These are phyloP conservation scores for Oryzaephilus surinamensis DNA, from an alignment of 1,140 invertebrate species.

Conservation along the genomic window DNA sequence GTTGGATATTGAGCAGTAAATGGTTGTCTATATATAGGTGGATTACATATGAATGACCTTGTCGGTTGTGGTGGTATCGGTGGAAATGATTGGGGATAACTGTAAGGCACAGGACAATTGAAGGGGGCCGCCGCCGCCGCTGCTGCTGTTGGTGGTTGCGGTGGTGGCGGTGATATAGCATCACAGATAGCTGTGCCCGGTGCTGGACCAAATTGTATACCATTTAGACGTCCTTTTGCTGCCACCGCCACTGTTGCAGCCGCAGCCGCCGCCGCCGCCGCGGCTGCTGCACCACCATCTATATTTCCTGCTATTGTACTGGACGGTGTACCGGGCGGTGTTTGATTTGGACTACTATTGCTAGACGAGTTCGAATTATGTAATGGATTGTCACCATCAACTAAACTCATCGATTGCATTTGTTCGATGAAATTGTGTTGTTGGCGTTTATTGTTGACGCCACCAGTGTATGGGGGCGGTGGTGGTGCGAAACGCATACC, in stretches of 20 bases:
- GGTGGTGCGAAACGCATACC: constrained; percentile 25
- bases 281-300: constrained; percentile 18
- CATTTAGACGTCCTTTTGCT: too few relatives aligned
- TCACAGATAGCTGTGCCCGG: constrained; percentile 43
- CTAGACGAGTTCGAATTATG: constrained; percentile 49
- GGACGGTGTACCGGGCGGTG: constrained; percentile 51
- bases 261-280: constrained; percentile 28
- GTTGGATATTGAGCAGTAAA: constrained; percentile 23
- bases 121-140: too few relatives aligned
- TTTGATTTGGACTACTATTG: constrained; percentile 45
- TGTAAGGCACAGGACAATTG: constrained; percentile 35
- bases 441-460: constrained; percentile 8
- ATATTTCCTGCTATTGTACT: constrained; percentile 25
- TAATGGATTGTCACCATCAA: constrained; percentile 39
- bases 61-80: constrained; percentile 31
- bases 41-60: constrained; percentile 17
- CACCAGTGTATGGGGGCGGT: too few relatives aligned
- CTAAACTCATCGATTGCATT: constrained; percentile 38
- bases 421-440: constrained; percentile 36
- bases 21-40: constrained; percentile 18
- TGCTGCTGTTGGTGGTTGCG: constrained; percentile 27
- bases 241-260: constrained; percentile 14
- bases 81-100: constrained; percentile 35
- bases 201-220: constrained; percentile 12
- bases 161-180: constrained; percentile 38